Evolutionary conservation across 2,797 vertebrate genomes (phyloP), one percentile per base, ranked within the genome.

Genomic region (Girardinus metallicus): DNA sequence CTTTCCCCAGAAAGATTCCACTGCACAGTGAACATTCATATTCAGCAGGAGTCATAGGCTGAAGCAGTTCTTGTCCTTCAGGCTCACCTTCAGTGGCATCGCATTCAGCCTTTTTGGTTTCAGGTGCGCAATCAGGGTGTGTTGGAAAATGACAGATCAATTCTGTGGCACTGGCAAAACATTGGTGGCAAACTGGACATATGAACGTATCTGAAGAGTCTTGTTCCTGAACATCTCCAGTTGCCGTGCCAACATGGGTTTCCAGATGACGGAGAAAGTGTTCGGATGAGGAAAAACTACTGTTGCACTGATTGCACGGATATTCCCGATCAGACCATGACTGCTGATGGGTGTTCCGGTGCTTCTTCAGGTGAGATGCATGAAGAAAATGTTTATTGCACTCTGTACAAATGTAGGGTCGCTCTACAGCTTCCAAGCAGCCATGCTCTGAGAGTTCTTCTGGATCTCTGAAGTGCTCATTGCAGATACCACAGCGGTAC

Each of bases 371-470:
- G 77, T 97, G 96, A 78, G 96, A 95, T 15, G 90, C 88, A 80
- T 95, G 94, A 51, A 95, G 84, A 84, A 96, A 96, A 88, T 96
- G 89, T 84, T 94, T 94, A 85, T 95, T 47, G 47, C 96, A 96
- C 73, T 94, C 94, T 9, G 77, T 81, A 79, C 96, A 97, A 0
- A 91, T 87, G 78, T 95, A 96, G 18, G 83, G 91, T 26, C 95
- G 91, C 75, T 96, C 96, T 82, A 85, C 89, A 23, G 92, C 87
- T 74, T 92, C 87, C 78, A 86, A 73, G 84, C 96, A 96, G 7
- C 95, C 95, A 64, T 96, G 96, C 82, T 96, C 96, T 0, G 94
- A 95, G 12, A 96, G 95, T 77, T 95, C 89, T 74, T 95, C 95
- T 26, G 94, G 92, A 79, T 96, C 93, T 88, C 77, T 87, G 83